Evolutionary conservation across 2,113 vertebrate species (phyloP), one percentile per base, ranked within the genome.

Genomic region (Esox niger): DNA sequence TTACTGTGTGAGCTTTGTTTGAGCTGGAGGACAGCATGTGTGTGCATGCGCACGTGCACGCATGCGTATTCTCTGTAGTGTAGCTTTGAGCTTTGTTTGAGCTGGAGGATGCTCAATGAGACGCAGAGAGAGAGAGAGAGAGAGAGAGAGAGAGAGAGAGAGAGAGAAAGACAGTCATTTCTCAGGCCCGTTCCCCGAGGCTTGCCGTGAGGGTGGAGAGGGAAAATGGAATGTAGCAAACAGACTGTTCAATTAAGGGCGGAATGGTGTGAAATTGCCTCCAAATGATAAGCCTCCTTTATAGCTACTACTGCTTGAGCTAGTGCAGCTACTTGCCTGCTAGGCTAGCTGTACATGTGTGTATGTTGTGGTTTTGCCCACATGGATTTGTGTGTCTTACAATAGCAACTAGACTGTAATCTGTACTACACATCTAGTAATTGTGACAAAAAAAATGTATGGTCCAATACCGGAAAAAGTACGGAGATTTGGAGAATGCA

Each of bases 191-290:
- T 87, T 91, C 90, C 91, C 91, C 73, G 80, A 82, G 88, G 88
- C 89, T 79, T 25, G 82, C 83, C 70, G 66, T 78, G 73, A 79
- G 88, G 84, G 82, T 64, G 72, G 78, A 79, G 86, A 82, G 78
- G 83, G 83, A 87, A 82, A 88, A 90, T 86, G 82, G 84, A 86
- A 90, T 88, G 87, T 82, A 90, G 89, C 89, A 91, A 91, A 90
- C 90, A 92, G 89, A 89, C 89, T 91, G 88, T 92, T 91, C 90
- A 92, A 91, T 92, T 91, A 92, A 88, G 87, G 82, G 88, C 79
- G 86, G 89, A 84, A 85, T 86, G 84, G 83, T 91, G 90, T 91
- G 91, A 91, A 92, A 92, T 91, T 91, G 90, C 88, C 85, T 91
- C 88, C 84, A 83, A 91, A 91, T 86, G 88, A 91, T 91, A 90